Conservation (phyloP, 2,113 vertebrate genomes). For the Lepidiolamprologus cunningtoni region DNA sequence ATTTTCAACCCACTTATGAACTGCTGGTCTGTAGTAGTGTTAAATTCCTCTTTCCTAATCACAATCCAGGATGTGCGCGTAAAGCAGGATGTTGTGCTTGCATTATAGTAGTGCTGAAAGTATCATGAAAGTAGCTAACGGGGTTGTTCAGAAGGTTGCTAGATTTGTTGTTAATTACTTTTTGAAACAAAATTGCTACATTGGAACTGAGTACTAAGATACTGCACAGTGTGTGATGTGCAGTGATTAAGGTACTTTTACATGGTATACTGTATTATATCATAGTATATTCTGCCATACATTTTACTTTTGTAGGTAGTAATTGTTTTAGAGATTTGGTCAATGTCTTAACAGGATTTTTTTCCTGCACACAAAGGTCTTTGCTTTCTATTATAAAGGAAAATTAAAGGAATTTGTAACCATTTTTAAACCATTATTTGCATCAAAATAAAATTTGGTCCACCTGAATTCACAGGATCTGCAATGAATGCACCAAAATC, state of each 20-base stretch:
- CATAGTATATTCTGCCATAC: neutral
- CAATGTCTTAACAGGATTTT: neutral
- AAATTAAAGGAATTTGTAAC: neutral
- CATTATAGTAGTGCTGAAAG: neutral
- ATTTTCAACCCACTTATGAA: neutral
- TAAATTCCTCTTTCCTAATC: neutral
- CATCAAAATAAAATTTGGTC: neutral
- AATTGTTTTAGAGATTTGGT: neutral
- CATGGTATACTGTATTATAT: neutral
- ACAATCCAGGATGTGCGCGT: neutral
- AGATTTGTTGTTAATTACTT: neutral
- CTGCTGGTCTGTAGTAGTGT: neutral
- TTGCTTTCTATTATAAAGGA: neutral
- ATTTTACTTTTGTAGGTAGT: neutral
- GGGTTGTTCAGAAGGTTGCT: neutral
- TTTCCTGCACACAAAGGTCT: neutral
- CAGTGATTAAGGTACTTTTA: neutral
- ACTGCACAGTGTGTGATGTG: neutral
- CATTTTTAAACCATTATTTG: neutral
- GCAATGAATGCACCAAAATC: neutral
- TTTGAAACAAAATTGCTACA: neutral
- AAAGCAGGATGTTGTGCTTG: neutral
- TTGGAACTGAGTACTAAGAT: neutral
- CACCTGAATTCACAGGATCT: neutral
- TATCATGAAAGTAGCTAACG: neutral